A percentile compares a stretch with the other conserved stretches of the same genome.
Conservation (phyloP, 2,113 vertebrate species). For the Ptychochromis oligacanthus region DNA sequence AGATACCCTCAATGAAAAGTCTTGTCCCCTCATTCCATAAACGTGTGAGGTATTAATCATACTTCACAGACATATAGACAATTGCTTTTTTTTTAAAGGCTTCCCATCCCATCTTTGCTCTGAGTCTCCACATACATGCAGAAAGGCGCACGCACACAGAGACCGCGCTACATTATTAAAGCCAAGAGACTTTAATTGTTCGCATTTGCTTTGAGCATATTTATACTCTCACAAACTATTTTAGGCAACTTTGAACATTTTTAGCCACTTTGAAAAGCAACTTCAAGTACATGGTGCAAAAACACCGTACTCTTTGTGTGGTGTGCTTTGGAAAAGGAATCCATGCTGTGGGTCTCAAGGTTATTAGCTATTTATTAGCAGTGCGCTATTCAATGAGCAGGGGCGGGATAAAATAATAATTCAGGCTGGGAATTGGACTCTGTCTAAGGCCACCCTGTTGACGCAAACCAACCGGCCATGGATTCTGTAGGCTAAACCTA, state of each 20-base stretch:
- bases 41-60: conserved; percentile 34
- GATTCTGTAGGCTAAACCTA: neutral
- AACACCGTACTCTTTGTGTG: neutral
- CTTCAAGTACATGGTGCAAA: conserved; percentile 39
- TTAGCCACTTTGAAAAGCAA: conserved; percentile 48
- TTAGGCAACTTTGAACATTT: conserved; percentile 60
- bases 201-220: conserved; percentile 50
- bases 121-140: neutral
- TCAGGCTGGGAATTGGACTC: neutral
- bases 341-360: conserved; percentile 17
- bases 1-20: neutral
- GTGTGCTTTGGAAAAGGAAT: neutral
- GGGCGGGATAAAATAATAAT: neutral
- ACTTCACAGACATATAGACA: conserved; percentile 24
- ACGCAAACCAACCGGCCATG: neutral
- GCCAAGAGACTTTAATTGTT: conserved; percentile 28
- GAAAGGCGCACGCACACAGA: neutral
- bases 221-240: conserved; percentile 60
- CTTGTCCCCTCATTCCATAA: neutral
- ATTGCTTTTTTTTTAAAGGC: neutral
- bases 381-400: neutral
- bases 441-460: neutral
- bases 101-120: neutral
- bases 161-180: neutral
- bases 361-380: conserved; percentile 1